Conservation (phyloP, 2,888 invertebrate genomes). For the Eudasyphora cyanicolor region DNA sequence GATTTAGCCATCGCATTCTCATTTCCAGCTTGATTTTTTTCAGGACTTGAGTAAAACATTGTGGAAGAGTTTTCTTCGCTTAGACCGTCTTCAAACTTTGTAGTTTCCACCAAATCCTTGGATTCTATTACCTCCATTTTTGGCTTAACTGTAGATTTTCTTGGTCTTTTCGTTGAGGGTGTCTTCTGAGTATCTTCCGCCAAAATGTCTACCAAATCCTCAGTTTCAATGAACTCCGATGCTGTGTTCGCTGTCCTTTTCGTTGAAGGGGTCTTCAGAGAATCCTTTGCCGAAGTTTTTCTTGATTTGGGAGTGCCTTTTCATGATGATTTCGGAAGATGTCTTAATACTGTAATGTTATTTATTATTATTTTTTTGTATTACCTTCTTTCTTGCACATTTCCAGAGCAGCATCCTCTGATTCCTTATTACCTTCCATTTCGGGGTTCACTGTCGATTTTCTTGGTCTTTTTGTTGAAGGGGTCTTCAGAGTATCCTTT, state of each 20-base stretch:
- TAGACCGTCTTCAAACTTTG: constrained; percentile 23
- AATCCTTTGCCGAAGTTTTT: background rate
- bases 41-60: background rate
- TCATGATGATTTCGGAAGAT: background rate
- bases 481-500: too few relatives aligned
- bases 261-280: background rate
- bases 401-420: background rate
- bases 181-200: background rate
- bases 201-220: too few relatives aligned
- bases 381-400: too few relatives aligned
- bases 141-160: background rate
- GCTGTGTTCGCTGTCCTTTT: background rate
- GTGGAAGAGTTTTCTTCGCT: background rate
- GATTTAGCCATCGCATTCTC: background rate
- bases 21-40: background rate
- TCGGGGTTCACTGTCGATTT: background rate
- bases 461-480: background rate
- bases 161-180: background rate
- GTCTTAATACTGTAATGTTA: background rate
- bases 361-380: background rate
- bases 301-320: background rate
- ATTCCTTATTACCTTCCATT: too few relatives aligned
- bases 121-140: background rate
- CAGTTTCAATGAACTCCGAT: background rate
- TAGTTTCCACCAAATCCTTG: background rate